phyloP scores from a whole-genome alignment of 2,797 vertebrate species.

The Hypotaenidia philippensis region DNA sequence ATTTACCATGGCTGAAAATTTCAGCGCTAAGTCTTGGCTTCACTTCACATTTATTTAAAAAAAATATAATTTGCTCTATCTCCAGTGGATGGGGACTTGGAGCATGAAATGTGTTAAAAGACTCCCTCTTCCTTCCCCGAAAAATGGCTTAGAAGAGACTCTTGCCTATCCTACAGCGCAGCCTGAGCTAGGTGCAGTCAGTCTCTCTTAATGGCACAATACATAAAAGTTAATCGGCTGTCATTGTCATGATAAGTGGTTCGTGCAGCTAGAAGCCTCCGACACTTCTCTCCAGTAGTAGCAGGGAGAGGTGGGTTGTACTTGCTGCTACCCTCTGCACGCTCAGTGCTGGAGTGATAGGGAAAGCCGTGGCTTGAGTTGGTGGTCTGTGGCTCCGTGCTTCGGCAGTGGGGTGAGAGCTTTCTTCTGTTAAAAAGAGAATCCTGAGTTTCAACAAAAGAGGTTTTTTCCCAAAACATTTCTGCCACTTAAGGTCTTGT shows the following conservation, averaged over 20 bases:
- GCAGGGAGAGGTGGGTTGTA: not conserved
- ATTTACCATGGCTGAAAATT: not conserved
- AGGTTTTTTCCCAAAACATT: not conserved
- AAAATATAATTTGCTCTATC: not conserved
- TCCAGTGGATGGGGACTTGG: not conserved
- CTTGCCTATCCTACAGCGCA: not conserved
- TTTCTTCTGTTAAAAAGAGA: not conserved
- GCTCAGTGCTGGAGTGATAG: not conserved
- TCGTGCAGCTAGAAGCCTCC: not conserved
- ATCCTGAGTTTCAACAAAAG: not conserved
- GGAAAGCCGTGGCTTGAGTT: not conserved
- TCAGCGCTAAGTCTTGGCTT: not conserved
- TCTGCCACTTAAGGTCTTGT: not conserved
- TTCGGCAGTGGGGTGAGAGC: not conserved
- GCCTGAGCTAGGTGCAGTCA: not conserved
- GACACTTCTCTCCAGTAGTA: not conserved
- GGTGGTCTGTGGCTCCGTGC: fast-evolving
- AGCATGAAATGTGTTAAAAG: not conserved
- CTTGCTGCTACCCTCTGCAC: not conserved
- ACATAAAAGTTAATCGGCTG: not conserved
- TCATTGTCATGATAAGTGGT: not conserved
- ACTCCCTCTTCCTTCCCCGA: not conserved
- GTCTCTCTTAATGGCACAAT: not conserved
- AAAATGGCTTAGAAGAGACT: not conserved
- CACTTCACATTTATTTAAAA: not conserved